These are phyloP conservation scores for Eurystomus gularis DNA, from an alignment of 2,113 vertebrate species.

Conservation along the genomic window DNA sequence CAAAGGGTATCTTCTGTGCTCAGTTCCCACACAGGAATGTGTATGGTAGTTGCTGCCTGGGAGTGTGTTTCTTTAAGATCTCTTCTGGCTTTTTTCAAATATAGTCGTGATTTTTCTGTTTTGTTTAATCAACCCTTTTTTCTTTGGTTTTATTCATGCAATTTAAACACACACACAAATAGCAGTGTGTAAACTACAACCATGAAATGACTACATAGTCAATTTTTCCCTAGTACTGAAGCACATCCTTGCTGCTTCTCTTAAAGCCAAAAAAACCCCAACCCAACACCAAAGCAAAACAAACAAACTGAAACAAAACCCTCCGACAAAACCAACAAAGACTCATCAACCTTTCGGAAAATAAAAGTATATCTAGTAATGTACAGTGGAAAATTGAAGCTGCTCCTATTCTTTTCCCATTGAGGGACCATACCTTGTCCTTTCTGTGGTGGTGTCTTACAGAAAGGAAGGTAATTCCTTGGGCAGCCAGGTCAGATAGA, in stretches of 20 bases:
- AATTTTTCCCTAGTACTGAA: neutral
- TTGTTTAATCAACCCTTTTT: neutral
- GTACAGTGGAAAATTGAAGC: neutral
- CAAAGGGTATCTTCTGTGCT: neutral
- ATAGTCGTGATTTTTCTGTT: neutral
- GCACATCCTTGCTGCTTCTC: neutral
- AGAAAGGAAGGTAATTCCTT: neutral
- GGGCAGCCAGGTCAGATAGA: neutral
- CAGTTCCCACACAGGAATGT: neutral
- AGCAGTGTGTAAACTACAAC: neutral
- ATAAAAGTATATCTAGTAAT: neutral
- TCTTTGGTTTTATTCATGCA: neutral
- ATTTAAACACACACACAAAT: neutral
- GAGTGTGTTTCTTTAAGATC: neutral
- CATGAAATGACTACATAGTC: neutral
- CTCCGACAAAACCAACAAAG: neutral
- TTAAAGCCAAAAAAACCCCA: neutral
- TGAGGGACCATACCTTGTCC: neutral
- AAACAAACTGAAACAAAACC: neutral
- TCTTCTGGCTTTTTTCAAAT: neutral
- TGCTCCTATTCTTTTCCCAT: neutral
- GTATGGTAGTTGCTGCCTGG: accelerated
- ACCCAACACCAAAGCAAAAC: neutral
- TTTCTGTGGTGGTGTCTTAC: neutral
- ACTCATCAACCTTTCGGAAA: neutral